phyloP scores from a whole-genome alignment of 2,113 vertebrate species.

The Salvelinus fontinalis region DNA sequence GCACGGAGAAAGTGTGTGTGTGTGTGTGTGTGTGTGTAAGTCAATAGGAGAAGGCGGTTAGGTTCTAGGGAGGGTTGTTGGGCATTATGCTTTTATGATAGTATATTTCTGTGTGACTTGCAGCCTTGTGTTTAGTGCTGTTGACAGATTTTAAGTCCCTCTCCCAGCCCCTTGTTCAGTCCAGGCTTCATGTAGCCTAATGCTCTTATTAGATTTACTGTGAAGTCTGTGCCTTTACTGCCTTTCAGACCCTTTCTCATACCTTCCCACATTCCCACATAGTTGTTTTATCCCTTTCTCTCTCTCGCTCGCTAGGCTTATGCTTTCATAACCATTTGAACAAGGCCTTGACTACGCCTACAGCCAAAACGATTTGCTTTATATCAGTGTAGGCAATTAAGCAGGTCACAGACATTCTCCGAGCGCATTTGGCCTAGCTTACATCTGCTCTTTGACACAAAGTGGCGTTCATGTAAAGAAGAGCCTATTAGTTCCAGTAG shows the following conservation, averaged over 20 bases:
- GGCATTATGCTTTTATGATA: not conserved
- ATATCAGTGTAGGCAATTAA: not conserved
- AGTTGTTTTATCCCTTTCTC: not conserved
- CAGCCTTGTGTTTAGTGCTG: too few relatives aligned
- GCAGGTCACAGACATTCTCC: constrained; percentile 2
- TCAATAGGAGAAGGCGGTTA: not conserved
- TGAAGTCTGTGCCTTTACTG: not conserved
- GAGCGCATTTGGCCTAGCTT: not conserved
- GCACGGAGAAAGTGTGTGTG: constrained; percentile 5
- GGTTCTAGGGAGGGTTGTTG: not conserved
- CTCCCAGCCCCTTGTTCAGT: constrained; percentile 15
- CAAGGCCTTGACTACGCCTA: too few relatives aligned
- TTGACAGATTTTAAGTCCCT: too few relatives aligned
- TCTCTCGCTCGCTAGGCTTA: not conserved
- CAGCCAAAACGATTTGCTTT: too few relatives aligned
- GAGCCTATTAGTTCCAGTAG: constrained; percentile 34
- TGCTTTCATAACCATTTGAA: not conserved
- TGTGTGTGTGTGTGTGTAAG: not conserved
- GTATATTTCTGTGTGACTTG: not conserved
- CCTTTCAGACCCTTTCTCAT: not conserved
- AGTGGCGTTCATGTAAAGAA: constrained; percentile 30
- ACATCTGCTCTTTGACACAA: not conserved
- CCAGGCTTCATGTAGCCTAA: constrained; percentile 18
- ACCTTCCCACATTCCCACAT: not conserved
- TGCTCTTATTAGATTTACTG: constrained; percentile 46